Evolutionary conservation across 1,140 invertebrate species (phyloP).

Genomic region (Procambarus virginalis): DNA sequence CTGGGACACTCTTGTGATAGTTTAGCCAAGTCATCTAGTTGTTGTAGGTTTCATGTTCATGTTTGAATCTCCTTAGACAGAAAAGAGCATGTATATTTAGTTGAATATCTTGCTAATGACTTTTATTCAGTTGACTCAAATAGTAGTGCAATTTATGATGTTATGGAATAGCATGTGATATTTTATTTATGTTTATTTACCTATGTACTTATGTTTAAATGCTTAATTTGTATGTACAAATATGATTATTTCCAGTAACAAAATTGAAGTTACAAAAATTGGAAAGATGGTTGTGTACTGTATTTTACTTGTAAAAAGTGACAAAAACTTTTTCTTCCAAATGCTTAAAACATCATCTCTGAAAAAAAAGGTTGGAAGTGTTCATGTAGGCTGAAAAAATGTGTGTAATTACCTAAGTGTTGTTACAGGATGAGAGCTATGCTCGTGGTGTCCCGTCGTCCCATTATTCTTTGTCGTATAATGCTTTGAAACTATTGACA

Average conservation of each 20-base stretch:
- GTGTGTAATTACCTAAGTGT: too few species aligned
- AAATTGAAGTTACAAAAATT: background rate
- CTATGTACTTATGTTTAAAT: background rate
- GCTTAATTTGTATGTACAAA: background rate
- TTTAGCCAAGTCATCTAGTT: background rate
- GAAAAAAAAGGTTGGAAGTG: too few species aligned
- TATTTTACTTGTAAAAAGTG: background rate
- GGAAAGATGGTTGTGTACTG: background rate
- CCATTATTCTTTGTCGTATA: too few species aligned
- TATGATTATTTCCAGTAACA: background rate
- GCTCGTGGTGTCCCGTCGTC: too few species aligned
- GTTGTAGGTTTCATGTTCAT: background rate
- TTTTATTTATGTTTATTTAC: background rate
- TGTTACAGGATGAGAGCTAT: too few species aligned
- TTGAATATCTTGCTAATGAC: background rate
- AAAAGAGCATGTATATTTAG: background rate
- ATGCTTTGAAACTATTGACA: too few species aligned
- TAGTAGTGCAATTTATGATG: background rate
- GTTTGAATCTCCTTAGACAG: background rate
- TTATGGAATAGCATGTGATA: background rate
- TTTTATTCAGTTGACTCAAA: background rate
- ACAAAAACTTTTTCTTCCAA: background rate
- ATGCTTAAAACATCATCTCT: background rate
- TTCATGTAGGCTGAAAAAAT: too few species aligned
- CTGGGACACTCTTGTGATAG: background rate